phyloP scores from a whole-genome alignment of 1,140 invertebrate species.

The Parapsyche elsis region DNA sequence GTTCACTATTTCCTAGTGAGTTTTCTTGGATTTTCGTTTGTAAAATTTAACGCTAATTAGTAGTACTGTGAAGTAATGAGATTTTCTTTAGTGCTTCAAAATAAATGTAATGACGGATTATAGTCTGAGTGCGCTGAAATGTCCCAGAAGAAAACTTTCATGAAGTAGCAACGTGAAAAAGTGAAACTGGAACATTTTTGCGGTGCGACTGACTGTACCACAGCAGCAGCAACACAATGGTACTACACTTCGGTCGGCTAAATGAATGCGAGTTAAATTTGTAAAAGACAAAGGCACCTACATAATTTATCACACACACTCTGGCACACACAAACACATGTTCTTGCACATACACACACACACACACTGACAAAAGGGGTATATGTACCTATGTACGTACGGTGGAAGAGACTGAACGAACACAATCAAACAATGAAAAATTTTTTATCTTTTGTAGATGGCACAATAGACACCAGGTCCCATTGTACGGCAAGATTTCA shows the following conservation, averaged over 20 bases:
- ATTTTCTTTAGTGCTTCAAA: too few relatives aligned
- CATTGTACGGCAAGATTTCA: slow-evolving; percentile 56
- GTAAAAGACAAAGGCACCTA: slow-evolving; percentile 57
- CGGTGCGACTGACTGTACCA: slow-evolving; percentile 47
- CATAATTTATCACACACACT: slow-evolving; percentile 54
- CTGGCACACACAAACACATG: slow-evolving; percentile 6
- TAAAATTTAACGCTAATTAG: too few relatives aligned
- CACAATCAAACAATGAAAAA: slow-evolving; percentile 57
- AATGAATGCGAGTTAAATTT: slow-evolving; percentile 57
- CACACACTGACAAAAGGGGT: slow-evolving; percentile 34
- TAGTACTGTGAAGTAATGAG: too few relatives aligned
- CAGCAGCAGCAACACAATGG: slow-evolving; percentile 46
- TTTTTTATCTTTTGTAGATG: slow-evolving; percentile 57
- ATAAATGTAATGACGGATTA: too few relatives aligned
- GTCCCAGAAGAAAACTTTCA: background rate
- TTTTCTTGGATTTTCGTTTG: too few relatives aligned
- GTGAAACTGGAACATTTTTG: slow-evolving; percentile 28
- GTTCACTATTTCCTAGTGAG: too few relatives aligned
- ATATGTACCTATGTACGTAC: slow-evolving; percentile 23
- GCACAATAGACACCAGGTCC: slow-evolving; percentile 56
- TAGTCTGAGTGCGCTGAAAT: too few relatives aligned
- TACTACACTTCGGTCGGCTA: slow-evolving; percentile 54
- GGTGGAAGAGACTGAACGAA: slow-evolving; percentile 47
- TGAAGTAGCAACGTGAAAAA: background rate
- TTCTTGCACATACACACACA: slow-evolving; percentile 9